Evolutionary conservation across 2,888 invertebrate genomes (phyloP).

Genomic region (Cheilosia variabilis): DNA sequence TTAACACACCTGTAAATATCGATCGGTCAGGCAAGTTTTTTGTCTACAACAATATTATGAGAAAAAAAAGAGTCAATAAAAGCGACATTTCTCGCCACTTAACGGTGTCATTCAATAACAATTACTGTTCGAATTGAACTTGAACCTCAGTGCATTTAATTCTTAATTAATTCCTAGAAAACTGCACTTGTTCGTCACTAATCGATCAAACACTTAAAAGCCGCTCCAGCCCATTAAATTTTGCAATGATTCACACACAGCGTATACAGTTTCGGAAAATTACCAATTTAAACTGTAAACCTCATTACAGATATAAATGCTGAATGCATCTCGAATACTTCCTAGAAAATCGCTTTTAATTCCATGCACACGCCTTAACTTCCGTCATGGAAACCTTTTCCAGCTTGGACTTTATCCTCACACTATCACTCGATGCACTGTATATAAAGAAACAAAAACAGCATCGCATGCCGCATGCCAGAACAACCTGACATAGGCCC

Average conservation of each 20-base stretch:
- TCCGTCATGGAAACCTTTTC: constrained; percentile 60
- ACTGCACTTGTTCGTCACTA: constrained; percentile 15
- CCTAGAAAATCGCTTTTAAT: constrained; percentile 71
- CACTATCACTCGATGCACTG: constrained; percentile 16
- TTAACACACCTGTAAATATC: too few relatives aligned
- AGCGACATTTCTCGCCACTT: not conserved
- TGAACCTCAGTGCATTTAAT: constrained; percentile 55
- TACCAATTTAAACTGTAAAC: constrained; percentile 51
- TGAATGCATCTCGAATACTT: constrained; percentile 37
- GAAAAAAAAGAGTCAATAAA: not conserved
- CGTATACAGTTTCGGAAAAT: constrained; percentile 25
- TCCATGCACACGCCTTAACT: constrained; percentile 66
- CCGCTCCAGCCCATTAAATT: constrained; percentile 16
- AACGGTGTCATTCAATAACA: constrained; percentile 50
- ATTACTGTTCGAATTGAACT: constrained; percentile 56
- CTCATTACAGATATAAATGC: constrained; percentile 41
- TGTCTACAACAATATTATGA: not conserved
- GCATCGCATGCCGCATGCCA: constrained; percentile 53
- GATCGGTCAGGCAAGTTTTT: not conserved
- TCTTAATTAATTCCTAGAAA: constrained; percentile 55
- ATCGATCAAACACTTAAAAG: constrained; percentile 9
- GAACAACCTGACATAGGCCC: constrained; percentile 47
- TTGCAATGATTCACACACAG: constrained; percentile 29
- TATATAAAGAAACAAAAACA: constrained; percentile 6
- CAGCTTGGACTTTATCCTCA: constrained; percentile 27